phyloP scores from a whole-genome alignment of 2,113 vertebrate genomes.

The Saiga tatarica region DNA sequence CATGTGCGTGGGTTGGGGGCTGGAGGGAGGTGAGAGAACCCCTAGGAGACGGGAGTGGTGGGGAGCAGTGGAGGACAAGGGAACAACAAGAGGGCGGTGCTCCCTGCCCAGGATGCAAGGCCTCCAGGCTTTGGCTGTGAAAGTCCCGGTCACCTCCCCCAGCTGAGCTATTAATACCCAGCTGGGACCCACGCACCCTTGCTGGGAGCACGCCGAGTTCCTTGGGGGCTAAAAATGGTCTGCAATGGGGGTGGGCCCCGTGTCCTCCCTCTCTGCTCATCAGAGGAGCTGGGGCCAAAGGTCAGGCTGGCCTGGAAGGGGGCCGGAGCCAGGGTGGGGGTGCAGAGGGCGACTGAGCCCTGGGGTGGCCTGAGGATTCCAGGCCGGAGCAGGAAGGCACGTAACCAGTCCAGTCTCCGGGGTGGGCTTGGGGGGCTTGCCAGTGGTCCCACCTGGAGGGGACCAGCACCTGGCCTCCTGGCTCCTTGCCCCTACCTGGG shows the following conservation, averaged over 20 bases:
- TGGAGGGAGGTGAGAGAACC: neutral
- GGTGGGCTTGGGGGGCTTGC: neutral
- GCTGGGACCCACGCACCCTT: slow-evolving; percentile 58
- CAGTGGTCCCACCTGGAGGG: neutral
- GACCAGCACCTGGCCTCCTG: neutral
- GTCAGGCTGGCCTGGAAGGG: slow-evolving; percentile 13
- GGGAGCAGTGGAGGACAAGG: neutral
- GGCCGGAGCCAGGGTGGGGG: neutral
- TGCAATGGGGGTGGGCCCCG: neutral
- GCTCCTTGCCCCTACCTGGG: neutral
- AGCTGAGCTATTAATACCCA: slow-evolving; percentile 73
- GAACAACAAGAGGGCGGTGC: neutral
- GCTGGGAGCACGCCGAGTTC: slow-evolving; percentile 75
- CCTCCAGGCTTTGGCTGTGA: slow-evolving; percentile 60
- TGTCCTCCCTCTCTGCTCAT: slow-evolving; percentile 8
- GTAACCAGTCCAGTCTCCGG: neutral
- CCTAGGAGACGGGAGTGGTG: neutral
- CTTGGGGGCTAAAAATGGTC: slow-evolving; percentile 72
- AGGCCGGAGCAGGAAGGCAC: rapidly evolving
- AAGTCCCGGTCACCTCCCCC: slow-evolving; percentile 64
- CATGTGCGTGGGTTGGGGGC: neutral
- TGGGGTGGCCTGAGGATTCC: neutral
- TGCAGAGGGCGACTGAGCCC: neutral
- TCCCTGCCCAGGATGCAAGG: neutral
- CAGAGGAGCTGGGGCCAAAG: slow-evolving; percentile 35